phyloP scores from a whole-genome alignment of 1,140 invertebrate species.

The Monochamus saltuarius region DNA sequence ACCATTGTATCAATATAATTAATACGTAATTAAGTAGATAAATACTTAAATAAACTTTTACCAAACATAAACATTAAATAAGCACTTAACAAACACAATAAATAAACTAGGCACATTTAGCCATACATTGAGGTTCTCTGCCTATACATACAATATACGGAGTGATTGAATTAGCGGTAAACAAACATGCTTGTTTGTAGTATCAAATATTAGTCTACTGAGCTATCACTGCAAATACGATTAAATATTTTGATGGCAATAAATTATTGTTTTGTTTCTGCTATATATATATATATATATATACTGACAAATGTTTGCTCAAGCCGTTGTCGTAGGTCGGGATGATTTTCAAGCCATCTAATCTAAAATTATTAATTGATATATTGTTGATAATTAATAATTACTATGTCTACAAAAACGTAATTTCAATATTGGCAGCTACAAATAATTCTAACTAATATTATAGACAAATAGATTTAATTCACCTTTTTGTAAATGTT shows the following conservation, averaged over 20 bases:
- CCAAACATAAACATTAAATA: conserved; percentile 37
- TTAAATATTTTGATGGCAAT: conserved; percentile 34
- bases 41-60: conserved; percentile 31
- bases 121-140: conserved; percentile 19
- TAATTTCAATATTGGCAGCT: conserved; percentile 7
- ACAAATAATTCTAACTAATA: conserved; percentile 12
- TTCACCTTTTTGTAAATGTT: conserved; percentile 17
- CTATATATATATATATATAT: conserved; percentile 45
- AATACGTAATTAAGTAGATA: conserved; percentile 29
- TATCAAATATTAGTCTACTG: conserved; percentile 44
- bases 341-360: conserved; percentile 20
- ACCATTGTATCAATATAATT: conserved; percentile 30
- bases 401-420: conserved; percentile 18
- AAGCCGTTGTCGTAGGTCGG: conserved; percentile 70
- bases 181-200: conserved; percentile 39
- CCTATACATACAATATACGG: conserved; percentile 29
- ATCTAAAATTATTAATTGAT: conserved; percentile 28
- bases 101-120: conserved; percentile 29
- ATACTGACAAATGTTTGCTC: conserved; percentile 78
- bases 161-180: conserved; percentile 42
- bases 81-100: conserved; percentile 34
- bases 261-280: conserved; percentile 13
- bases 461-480: conserved; percentile 9
- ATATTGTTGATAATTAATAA: conserved; percentile 11
- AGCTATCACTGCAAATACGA: conserved; percentile 38